Base-by-base conservation (phyloP, 2,113 vertebrate genomes). In the Phalacrocorax pelagicus region DNA sequence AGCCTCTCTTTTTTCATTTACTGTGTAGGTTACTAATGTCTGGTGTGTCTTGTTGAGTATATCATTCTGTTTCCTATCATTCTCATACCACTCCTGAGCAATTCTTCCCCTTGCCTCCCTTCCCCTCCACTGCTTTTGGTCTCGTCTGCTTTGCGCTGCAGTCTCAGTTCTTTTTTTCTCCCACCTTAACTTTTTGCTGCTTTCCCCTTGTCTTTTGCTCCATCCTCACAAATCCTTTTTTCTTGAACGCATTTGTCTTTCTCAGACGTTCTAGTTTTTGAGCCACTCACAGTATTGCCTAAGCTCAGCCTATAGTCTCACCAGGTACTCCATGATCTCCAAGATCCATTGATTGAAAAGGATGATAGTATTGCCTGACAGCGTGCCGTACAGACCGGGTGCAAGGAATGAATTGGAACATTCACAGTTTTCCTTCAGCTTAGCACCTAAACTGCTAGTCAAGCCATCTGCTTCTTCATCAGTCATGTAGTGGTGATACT, bases 211-310 rank as follows among this genome's bases (percentile, higher is more conserved):
- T 36, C 14, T 57, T 81, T 16, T 66, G 34, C 21, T 79, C n/a
- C 20, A 26, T 47, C 24, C 14, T 87, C 36, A 47, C 26, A 86
- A 73, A 59, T 63, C 23, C 8, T 83, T 10, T 79, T 55, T 58
- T 79, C 51, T 70, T 78, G 29, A 84, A 21, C 18, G 16, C 10
- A 1, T 65, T 70, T 73, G 16, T 75, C 17, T 62, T 80, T 63
- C 46, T 0, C 1, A 66, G 63, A 22, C 0, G 0, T 19, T 44
- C 21, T 26, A 16, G 21, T 7, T 92, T 77, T 58, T 83, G 47
- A 85, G 27, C 16, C 15, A 13, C 51, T 62, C 29, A 13, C 26
- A 8, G 15, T 70, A 30, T 66, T 79, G 21, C 8, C 1, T 69
- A 67, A 81, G 10, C 51, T 71, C 1, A 5, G 8, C 16, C 54